Evolutionary conservation across 2,113 vertebrate genomes (phyloP), one percentile per base, ranked within the genome.

Genomic region (Cricetomys ansorgei): DNA sequence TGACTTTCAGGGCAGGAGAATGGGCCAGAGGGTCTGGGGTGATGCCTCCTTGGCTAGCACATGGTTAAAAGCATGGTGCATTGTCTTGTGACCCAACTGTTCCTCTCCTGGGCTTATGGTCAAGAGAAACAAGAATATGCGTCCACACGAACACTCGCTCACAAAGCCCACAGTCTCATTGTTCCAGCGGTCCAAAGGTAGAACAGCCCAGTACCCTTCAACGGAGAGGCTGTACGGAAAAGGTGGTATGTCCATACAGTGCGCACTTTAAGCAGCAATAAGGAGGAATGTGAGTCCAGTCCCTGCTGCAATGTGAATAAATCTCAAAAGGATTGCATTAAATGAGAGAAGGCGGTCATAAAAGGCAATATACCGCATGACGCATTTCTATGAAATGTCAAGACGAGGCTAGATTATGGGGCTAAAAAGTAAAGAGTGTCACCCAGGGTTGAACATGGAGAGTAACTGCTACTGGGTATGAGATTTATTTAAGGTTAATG

Each of bases 241-340:
- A 50, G 4, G 7, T 19, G 86, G 29, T 5, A 0, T 23, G 23
- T 17, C 67, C 15, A 7, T 3, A 27, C 43, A 2, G 0, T 1
- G 48, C 62, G 53, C 19, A 65, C 11, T 5, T 5, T 34, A 62
- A 1, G 50, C 7, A 1, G 23, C 70, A 53, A 40, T 31, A 25
- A 85, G 85, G 67, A 73, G 29, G 80, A 53, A 80, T 1, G 0
- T 37, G 37, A 21, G 10, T 53, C 48, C 17, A 45, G n/a, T 15
- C 19, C 0, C 0, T 6, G 25, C 48, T 3, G 19, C 3, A 1
- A 15, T 5, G 0, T 1, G 12, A 37, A 31, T 13, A 25, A 55
- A 77, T 34, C 31, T 5, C 45, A 88, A 92, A 86, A 79, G 43
- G 25, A 29, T 2, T 31, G 5, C 0, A 37, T 53, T 45, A 23